phyloP scores from a whole-genome alignment of 1,140 invertebrate genomes.

The Sitodiplosis mosellana region DNA sequence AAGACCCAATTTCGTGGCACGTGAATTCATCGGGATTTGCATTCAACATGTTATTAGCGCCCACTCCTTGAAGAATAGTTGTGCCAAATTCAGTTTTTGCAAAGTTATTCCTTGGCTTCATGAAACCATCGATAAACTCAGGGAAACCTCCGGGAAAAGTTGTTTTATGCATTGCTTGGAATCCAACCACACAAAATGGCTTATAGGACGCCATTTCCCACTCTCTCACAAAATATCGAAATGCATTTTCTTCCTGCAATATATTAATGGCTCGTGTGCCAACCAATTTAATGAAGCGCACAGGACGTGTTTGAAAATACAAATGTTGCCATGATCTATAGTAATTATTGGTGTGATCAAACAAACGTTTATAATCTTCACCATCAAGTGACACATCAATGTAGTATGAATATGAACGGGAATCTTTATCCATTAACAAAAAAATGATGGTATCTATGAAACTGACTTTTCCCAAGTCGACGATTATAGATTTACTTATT shows the following conservation, averaged over 20 bases:
- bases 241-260: too few relatives aligned
- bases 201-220: too few relatives aligned
- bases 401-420: background rate
- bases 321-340: background rate
- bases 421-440: background rate
- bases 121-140: background rate
- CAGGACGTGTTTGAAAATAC: background rate
- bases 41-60: background rate
- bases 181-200: background rate
- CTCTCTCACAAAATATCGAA: too few relatives aligned
- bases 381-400: background rate
- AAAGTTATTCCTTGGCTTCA: background rate
- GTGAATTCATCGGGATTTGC: background rate
- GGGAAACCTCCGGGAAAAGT: too few relatives aligned
- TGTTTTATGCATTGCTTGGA: too few relatives aligned
- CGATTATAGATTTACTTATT: too few relatives aligned
- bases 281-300: background rate
- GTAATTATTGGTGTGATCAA: background rate
- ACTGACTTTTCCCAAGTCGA: too few relatives aligned
- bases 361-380: background rate
- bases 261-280: background rate
- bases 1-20: background rate
- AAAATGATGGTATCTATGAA: too few relatives aligned
- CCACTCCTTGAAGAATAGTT: background rate
- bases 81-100: background rate